Evolutionary conservation across 2,888 invertebrate genomes (phyloP).

Genomic region (Trichopoda pennipes): DNA sequence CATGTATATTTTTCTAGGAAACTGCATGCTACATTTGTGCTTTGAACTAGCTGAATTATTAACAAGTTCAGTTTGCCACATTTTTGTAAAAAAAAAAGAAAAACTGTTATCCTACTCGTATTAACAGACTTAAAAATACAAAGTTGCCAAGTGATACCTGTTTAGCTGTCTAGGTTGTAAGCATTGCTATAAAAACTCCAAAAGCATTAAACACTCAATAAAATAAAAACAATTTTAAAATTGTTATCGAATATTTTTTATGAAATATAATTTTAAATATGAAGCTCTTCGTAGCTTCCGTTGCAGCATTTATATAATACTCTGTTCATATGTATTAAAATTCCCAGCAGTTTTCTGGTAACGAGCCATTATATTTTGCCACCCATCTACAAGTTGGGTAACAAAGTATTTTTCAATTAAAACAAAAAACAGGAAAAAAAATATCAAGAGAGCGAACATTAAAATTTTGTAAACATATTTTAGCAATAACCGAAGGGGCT

Average conservation of each 20-base stretch:
- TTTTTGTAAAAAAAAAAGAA: background rate
- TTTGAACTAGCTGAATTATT: conserved; percentile 22
- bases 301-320: background rate
- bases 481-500: background rate
- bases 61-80: conserved; percentile 16
- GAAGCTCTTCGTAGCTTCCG: background rate
- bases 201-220: conserved; percentile 23
- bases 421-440: background rate
- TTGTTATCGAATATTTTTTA: conserved; percentile 35
- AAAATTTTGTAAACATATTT: background rate
- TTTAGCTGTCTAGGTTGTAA: background rate
- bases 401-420: background rate
- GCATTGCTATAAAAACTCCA: background rate
- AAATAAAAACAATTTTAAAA: conserved; percentile 15
- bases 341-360: background rate
- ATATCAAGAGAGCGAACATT: background rate
- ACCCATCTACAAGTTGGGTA: background rate
- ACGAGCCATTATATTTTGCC: background rate
- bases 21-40: background rate
- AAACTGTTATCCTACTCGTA: no score
- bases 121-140: background rate
- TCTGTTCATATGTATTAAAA: background rate
- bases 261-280: background rate
- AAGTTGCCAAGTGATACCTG: conserved; percentile 4
- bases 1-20: conserved; percentile 13